Evolutionary conservation across 1,140 invertebrate species (phyloP).

Genomic region (Plutomurus gul): DNA sequence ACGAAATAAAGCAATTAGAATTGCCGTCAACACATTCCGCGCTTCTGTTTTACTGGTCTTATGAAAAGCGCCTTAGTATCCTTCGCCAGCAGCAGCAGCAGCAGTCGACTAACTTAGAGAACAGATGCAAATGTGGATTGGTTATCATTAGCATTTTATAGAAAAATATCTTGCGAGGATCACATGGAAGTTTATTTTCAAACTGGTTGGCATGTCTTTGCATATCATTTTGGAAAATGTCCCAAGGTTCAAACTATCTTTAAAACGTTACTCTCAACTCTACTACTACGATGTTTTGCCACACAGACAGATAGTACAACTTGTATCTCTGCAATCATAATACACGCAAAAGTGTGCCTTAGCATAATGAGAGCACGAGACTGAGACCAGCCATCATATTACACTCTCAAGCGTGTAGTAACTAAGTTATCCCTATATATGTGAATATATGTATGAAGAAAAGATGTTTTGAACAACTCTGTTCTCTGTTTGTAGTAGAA

Average conservation of each 20-base stretch:
- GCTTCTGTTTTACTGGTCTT: background rate
- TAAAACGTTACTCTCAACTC: background rate
- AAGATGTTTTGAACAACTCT: no score
- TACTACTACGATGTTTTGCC: background rate
- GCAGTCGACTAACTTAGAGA: no score
- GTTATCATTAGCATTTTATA: slow-evolving; percentile 24
- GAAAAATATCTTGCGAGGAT: slow-evolving; percentile 14
- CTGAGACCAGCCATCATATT: no score
- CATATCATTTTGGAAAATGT: slow-evolving; percentile 24
- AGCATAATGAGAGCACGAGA: no score
- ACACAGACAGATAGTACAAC: background rate
- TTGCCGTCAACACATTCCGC: no score
- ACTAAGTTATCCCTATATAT: no score
- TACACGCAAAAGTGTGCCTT: no score
- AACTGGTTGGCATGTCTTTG: background rate
- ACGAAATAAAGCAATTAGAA: no score
- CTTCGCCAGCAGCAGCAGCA: background rate
- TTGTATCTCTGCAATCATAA: background rate
- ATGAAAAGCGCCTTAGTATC: background rate
- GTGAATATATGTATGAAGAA: no score
- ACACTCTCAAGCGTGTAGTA: no score
- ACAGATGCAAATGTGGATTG: slow-evolving; percentile 3
- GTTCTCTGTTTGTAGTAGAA: no score
- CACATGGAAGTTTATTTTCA: slow-evolving; percentile 19
- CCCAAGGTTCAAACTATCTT: slow-evolving; percentile 15